Evolutionary conservation across 2,888 invertebrate genomes (phyloP), one percentile per base, ranked within the genome.

Genomic region (Drosophila infuscata): DNA sequence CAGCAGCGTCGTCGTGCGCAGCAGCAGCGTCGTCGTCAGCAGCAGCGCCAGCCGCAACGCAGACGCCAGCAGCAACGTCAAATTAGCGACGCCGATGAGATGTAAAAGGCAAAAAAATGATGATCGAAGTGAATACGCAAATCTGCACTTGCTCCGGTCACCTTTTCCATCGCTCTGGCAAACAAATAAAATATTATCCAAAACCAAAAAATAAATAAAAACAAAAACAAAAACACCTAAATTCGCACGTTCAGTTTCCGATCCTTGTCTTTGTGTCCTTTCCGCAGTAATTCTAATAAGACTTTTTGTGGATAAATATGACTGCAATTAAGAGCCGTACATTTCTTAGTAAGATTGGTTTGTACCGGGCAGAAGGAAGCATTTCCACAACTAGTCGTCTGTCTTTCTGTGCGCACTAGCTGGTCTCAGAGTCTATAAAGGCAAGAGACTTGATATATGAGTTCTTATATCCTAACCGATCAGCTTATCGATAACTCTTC

Each of bases 141-240:
- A 46, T 8, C 25, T 46, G 7, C 46, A 25, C 7, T 7, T 46
- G 20, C 11, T 3, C 11, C 2, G 11, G 43, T 20, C 43, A 11
- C 20, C 11, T 20, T 20, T 43, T 43, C 43, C 43, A 3, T 43
- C 20, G 5, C 15, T 29, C 29, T 8, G 17, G 3, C 62, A 65
- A 63, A 49, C 59, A 59, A 77, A 77, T 77, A 73, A 77, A 76
- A 65, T 69, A 41, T 73, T 69, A 53, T 53, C 25, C 59, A 57
- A 73, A 70, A 35, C 25, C 25, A 46, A 46, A 25, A 15, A 20
- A 35, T 30, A 43, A 33, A 33, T 3, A 35, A 11, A 12, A 35
- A 38, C 8, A 3, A 17, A 17, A 0, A 38, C 30, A 38, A 17
- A 3, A 17, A 17, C 2, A 38, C 30, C 35, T 20, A 12, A 20